Evolutionary conservation across 2,888 invertebrate genomes (phyloP), one percentile per base, ranked within the genome.

Genomic region (Reticulitermes lucifugus): DNA sequence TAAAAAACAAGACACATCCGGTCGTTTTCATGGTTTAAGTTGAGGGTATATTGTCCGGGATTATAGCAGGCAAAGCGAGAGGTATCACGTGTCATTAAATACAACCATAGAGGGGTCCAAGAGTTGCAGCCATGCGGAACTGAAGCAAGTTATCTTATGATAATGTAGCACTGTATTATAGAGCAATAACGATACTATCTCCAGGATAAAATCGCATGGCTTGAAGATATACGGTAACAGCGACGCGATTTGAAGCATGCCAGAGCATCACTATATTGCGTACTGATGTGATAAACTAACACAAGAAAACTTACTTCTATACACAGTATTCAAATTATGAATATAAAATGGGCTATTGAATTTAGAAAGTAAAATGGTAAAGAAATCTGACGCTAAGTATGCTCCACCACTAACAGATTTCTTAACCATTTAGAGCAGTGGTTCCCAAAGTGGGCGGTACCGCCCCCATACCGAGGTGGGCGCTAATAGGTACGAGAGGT

Each of bases 1-100:
- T 41, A 73, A 77, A 35, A 77, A 77, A 77, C 77, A 77, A n/a
- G 77, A 46, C 77, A 46, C 77, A n/a, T 77, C 77, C 77, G 77
- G 46, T 41, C n/a, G 77, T 46, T 77, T 77, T 77, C 77, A 77
- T 77, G 77, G 46, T 77, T 77, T 77, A 77, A 77, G 77, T 77
- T 73, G 35, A 41, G 73, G 18, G 14, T 18, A 55, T 55, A 55
- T 55, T 65, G 65, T 65, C 25, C 65, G 12, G 65, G 65, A 55
- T 18, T 55, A 55, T 55, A 55, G 18, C 55, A 55, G 14, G 18
- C 55, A 55, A 55, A 55, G 18, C 55, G 55, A 55, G 55, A 18
- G 55, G n/a, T 10, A 65, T 25, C 65, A 65, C 65, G 65, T 65
- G 55, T 55, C 14, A 18, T 55, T 55, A 55, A 5, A 55, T 18